Evolutionary conservation across 2,113 vertebrate genomes (phyloP), one percentile per base, ranked within the genome.

Genomic region (Rhombomys opimus): DNA sequence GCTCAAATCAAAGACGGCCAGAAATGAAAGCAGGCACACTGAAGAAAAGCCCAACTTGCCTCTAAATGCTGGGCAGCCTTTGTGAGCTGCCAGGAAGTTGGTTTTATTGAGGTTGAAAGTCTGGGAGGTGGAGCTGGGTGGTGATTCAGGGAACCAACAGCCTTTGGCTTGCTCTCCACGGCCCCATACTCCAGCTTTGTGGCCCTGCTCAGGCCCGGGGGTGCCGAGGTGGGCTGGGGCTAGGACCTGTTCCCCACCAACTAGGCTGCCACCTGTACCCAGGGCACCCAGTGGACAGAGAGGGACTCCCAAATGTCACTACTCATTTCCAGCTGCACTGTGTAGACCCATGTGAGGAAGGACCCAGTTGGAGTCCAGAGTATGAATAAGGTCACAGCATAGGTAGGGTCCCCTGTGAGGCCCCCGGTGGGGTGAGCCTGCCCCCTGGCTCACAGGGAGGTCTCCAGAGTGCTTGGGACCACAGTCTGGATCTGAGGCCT

Each of bases 21-120:
- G 92, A 93, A 97, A 87, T 76, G 97, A 96, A 97, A 97, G 75
- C 90, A 67, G 91, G 20, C 92, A 88, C 32, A 41, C 70, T 41
- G 59, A 96, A 94, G 38, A 46, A 92, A 87, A 90, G 46, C 32
- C 46, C 1, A 20, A 54, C 61, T 76, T 32, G 59, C 73, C 94
- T 25, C 67, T 87, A 97, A 97, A 95, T 89, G 90, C 89, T 63
- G 72, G 95, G 90, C 94, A 85, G 59, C 76, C 70, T 91, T 90
- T 11, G 87, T 96, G 93, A 90, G 41, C 91, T 78, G 91, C 70
- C 4, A 30, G 67, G 93, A 95, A 97, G 91, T 89, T 86, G 95
- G 96, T 70, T 95, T 88, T 86, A 94, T 77, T 18, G 50, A 93
- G 94, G 89, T 91, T 95, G 89, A 52, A 94, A 95, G 93, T 97